Percentiles rank a stretch among this genome's conserved stretches.
Conservation (phyloP, 2,797 vertebrate genomes). For the Xiphorhynchus erythropygius region DNA sequence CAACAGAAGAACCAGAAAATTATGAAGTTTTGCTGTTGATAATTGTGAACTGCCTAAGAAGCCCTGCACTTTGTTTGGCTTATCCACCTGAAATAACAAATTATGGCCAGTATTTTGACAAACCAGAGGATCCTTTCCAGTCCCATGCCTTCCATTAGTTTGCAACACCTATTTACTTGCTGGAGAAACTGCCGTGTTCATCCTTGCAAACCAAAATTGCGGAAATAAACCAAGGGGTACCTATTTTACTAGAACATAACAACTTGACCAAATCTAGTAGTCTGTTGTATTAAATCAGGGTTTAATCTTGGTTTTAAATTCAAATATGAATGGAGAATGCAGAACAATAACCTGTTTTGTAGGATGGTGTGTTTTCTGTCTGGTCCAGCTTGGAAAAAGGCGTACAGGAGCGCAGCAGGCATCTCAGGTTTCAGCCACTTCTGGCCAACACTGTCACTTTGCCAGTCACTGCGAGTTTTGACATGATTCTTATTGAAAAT, state of each 20-base stretch:
- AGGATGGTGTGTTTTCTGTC: background rate
- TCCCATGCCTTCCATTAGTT: background rate
- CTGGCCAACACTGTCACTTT: background rate
- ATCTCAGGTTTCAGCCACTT: background rate
- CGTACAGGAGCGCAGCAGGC: background rate
- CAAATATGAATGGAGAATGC: background rate
- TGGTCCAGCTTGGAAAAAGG: background rate
- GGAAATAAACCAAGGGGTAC: background rate
- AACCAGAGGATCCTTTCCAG: background rate
- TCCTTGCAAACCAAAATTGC: background rate
- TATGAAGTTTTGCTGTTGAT: background rate
- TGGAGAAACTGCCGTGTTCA: background rate
- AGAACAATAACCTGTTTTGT: background rate
- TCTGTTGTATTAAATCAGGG: too few relatives aligned
- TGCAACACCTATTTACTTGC: background rate
- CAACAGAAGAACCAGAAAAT: background rate
- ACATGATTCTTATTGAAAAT: background rate
- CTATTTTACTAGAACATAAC: background rate
- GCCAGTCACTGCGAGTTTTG: background rate
- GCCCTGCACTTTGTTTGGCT: background rate
- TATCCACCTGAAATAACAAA: background rate
- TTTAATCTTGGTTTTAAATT: background rate
- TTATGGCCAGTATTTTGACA: background rate
- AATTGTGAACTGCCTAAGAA: background rate
- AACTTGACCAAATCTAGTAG: background rate